Conservation (phyloP, 2,113 vertebrate genomes). For the Ibidorhyncha struthersii region DNA sequence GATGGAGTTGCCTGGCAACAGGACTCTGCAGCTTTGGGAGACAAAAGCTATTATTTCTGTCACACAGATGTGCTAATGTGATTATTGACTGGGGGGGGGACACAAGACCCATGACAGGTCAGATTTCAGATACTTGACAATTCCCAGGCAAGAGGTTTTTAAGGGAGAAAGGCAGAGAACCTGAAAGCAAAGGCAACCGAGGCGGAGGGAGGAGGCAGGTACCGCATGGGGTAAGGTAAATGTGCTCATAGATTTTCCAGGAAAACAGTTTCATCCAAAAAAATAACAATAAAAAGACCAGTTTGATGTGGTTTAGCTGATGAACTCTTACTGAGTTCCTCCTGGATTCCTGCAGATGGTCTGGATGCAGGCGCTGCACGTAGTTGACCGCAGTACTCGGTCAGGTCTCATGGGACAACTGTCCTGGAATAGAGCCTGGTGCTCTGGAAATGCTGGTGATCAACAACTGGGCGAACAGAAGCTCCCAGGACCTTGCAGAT, state of each 20-base stretch:
- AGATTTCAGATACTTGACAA: background rate
- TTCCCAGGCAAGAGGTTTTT: background rate
- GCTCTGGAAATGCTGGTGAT: background rate
- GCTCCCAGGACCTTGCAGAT: background rate
- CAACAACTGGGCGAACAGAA: background rate
- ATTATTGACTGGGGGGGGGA: slow-evolving; percentile 59
- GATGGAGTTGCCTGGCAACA: slow-evolving; percentile 81
- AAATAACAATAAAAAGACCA: fast-evolving
- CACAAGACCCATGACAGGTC: background rate
- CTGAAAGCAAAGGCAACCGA: background rate
- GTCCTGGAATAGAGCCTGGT: background rate
- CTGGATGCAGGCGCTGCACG: background rate
- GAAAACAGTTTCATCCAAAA: background rate
- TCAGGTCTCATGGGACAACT: background rate
- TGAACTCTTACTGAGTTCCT: background rate
- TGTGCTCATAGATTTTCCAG: background rate
- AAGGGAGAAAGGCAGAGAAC: background rate
- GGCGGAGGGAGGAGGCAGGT: background rate
- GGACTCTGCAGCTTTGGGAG: slow-evolving; percentile 72
- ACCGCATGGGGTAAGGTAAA: background rate
- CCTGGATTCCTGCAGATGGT: background rate
- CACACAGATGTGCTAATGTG: slow-evolving; percentile 73
- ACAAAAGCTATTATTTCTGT: slow-evolving; percentile 77
- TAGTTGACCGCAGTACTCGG: background rate
- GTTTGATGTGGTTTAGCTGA: background rate